Evolutionary conservation across 2,888 invertebrate genomes (phyloP), one percentile per base, ranked within the genome.

Genomic region (Polydrusus cervinus): DNA sequence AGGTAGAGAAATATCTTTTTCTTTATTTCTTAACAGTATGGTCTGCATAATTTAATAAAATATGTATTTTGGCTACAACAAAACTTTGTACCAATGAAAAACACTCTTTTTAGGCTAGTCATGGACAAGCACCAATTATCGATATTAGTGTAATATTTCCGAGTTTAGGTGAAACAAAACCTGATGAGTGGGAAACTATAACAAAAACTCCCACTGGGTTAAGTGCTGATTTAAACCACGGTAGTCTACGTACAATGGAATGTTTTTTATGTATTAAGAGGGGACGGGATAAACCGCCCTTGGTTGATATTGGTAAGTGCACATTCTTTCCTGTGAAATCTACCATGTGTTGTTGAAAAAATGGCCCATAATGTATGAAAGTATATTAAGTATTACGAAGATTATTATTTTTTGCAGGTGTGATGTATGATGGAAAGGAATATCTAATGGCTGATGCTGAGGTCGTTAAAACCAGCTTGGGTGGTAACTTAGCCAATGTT

Each of bases 361-460:
- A 25, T 25, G 1, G 25, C 25, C 5, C 14, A 45, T 43, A 43
- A 43, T 43, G n/a, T 13, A 43, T 1, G n/a, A 9, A 5, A 18
- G 8, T 9, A 25, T 25, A 3, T 25, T 25, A 3, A 5, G 3
- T 25, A 25, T 25, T 25, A 25, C 25, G 3, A 5, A 10, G 3
- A 18, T 8, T 18, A 18, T 45, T 13, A 67, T 66, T 64, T 85
- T 87, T 55, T 55, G 0, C 81, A 94, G 97, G 97, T 80, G 96
- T 99, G 16, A 94, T 99, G 89, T 99, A 97, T 87, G 98, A 99
- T 82, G 98, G 98, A 11, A 96, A 96, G 83, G 98, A 98, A 86
- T 91, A 95, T 62, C 92, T 99, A 69, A 96, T 98, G 95, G 90
- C 94, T 0, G 99, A 99, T 87, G 97, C 98, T 18, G 95, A 97